Conservation (phyloP, 2,113 vertebrate genomes). For the Esox niger region DNA sequence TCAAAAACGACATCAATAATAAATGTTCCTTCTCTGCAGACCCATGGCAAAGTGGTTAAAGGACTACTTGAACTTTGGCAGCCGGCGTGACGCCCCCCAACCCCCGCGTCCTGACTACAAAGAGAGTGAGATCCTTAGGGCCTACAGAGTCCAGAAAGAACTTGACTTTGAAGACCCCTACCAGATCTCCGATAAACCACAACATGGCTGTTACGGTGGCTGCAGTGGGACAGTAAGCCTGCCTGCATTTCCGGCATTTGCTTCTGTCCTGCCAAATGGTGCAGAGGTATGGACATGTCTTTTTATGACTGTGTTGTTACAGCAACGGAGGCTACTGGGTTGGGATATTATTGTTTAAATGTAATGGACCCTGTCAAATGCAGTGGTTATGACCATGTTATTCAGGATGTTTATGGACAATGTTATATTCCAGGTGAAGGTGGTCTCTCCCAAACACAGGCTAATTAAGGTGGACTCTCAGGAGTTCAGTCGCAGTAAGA, state of each 20-base stretch:
- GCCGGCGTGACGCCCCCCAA: slow-evolving; percentile 78
- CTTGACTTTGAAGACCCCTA: slow-evolving; percentile 89
- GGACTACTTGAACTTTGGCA: slow-evolving; percentile 87
- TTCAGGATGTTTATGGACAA: too few species aligned
- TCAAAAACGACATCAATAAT: too few species aligned
- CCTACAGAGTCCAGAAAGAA: slow-evolving; percentile 82
- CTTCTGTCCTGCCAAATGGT: slow-evolving; percentile 63
- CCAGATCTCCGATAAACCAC: slow-evolving; percentile 67
- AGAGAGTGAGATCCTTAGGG: slow-evolving; percentile 84
- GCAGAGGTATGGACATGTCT: slow-evolving; percentile 55
- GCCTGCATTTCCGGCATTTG: slow-evolving; percentile 58
- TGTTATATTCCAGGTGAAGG: slow-evolving; percentile 47
- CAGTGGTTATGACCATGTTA: too few species aligned
- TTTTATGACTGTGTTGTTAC: not conserved
- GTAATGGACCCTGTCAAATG: not conserved
- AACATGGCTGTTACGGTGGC: slow-evolving; percentile 58
- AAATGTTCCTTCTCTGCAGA: slow-evolving; percentile 29
- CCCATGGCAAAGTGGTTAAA: slow-evolving; percentile 89
- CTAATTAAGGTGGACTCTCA: slow-evolving; percentile 85
- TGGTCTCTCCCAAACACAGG: slow-evolving; percentile 78
- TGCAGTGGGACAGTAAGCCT: slow-evolving; percentile 59
- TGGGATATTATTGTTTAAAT: not conserved
- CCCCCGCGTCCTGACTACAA: slow-evolving; percentile 86
- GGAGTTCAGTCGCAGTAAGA: slow-evolving; percentile 74
- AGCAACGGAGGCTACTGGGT: not conserved